Conservation (phyloP, 2,113 vertebrate species). For the Sminthopsis crassicaudata region DNA sequence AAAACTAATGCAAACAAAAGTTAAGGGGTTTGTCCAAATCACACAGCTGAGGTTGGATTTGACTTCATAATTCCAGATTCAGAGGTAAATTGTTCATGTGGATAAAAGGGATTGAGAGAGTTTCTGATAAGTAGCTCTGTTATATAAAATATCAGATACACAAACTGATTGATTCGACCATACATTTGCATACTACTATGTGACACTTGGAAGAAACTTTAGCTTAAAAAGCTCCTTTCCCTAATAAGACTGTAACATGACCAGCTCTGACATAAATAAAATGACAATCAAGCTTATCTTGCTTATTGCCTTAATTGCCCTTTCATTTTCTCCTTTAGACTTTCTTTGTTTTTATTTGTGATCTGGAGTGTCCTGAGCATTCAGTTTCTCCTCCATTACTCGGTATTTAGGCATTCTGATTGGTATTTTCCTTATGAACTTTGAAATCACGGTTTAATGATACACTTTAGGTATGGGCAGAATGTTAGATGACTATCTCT, state of each 20-base stretch:
- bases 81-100: not conserved
- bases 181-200: not conserved
- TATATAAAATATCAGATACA: not conserved
- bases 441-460: not conserved
- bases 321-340: not conserved
- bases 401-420: not conserved
- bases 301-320: not conserved
- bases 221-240: not conserved
- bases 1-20: not conserved
- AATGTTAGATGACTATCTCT: not conserved
- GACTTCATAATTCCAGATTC: not conserved
- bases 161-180: not conserved
- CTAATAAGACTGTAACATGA: not conserved
- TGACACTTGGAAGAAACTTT: not conserved
- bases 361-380: not conserved
- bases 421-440: not conserved
- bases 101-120: not conserved
- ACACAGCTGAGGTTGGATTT: not conserved
- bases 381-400: not conserved
- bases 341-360: not conserved
- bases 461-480: not conserved
- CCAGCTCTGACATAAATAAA: not conserved
- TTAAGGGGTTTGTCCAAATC: not conserved
- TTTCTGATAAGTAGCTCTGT: not conserved
- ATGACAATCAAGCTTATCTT: not conserved